phyloP scores from a whole-genome alignment of 2,113 vertebrate species.

The Bagarius yarrelli region DNA sequence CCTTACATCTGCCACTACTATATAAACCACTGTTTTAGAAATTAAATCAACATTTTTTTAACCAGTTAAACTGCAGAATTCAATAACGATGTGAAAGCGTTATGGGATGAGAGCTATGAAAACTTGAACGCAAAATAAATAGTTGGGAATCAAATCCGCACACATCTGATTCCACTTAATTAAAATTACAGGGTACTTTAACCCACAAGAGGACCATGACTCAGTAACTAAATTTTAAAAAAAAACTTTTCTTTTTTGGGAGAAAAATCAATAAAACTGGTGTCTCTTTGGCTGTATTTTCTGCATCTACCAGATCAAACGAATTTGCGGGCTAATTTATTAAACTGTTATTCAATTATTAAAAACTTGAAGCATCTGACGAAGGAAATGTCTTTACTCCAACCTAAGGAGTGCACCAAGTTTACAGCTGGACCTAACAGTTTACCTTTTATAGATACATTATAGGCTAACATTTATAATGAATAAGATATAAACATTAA shows the following conservation, averaged over 20 bases:
- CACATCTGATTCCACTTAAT: neutral
- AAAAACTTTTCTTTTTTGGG: neutral
- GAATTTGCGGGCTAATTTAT: neutral
- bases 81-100: neutral
- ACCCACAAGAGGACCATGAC: neutral
- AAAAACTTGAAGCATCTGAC: neutral
- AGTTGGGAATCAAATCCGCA: neutral
- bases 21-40: too few species aligned
- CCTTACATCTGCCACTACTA: neutral
- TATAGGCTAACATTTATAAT: too few species aligned
- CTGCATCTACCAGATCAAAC: neutral
- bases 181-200: neutral
- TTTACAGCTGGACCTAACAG: too few species aligned
- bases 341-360: neutral
- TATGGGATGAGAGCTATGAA: neutral
- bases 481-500: neutral
- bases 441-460: too few species aligned
- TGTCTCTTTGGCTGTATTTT: neutral
- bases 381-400: neutral
- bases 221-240: neutral
- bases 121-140: neutral
- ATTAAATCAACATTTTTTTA: neutral
- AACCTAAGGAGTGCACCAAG: too few species aligned
- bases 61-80: neutral
- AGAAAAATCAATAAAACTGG: neutral